Evolutionary conservation across 23 tunicate genomes (phyloP), one percentile per base, ranked within the genome.

Genomic region (Botrylloides violaceus): DNA sequence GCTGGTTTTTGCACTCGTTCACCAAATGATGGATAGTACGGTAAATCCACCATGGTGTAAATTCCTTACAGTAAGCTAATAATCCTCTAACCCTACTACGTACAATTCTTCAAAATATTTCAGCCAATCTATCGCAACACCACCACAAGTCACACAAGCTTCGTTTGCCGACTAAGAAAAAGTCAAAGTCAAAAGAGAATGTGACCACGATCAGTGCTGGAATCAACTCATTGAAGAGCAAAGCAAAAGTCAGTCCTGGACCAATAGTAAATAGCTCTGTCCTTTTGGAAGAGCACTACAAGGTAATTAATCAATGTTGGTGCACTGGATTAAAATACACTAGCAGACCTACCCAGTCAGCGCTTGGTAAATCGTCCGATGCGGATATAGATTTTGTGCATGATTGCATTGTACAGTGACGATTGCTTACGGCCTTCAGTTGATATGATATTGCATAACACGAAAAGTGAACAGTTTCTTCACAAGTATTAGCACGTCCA

Each of bases 101-200:
- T 65, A 20, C 23, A 7, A 59, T 18, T 59, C 23, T 59, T 7
- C 65, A 59, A 12, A 20, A n/a, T 60, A 18, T 65, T 33, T 37
- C 29, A 68, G 74, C 56, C 36, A 68, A 68, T 26, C 29, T 68
- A 1, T 35, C 74, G 36, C 56, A 68, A 9, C 71, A 65, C 19
- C 7, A 30, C 43, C 74, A 68, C 58, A 68, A 68, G 28, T 23
- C 56, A 18, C 74, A 68, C 74, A 38, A 43, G 29, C 59, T 68
- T 21, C 74, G 57, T 68, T 36, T 39, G 21, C 74, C 74, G 24
- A 1, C 58, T 18, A 68, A 68, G n/a, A 68, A 68, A 56, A 68
- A 68, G 36, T 68, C 74, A 1, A 68, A 68, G 28, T 68, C 74
- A n/a, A 68, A 68, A 28, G 74, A 68, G 2, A 68, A 39, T 22